These are phyloP conservation scores for Pandion haliaetus DNA, from an alignment of 2,113 vertebrate species.

Conservation along the genomic window DNA sequence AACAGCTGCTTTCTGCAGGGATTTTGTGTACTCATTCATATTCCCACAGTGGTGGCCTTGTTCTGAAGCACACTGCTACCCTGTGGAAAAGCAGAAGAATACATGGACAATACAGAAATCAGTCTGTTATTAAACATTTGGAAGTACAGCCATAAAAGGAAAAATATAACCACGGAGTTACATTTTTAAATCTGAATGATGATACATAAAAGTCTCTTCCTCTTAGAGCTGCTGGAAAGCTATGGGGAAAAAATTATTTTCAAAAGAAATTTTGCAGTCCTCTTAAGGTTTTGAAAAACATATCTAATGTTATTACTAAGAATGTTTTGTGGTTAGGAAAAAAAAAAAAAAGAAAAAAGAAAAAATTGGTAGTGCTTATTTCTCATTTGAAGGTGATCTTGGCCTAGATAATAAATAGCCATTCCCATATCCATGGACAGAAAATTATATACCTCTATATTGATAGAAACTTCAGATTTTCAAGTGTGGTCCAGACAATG, in stretches of 20 bases:
- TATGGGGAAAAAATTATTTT: background rate
- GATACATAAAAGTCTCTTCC: background rate
- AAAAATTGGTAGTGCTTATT: background rate
- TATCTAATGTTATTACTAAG: background rate
- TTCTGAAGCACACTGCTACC: slow-evolving; percentile 70
- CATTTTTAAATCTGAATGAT: background rate
- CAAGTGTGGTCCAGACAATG: background rate
- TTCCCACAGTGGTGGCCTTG: slow-evolving; percentile 54
- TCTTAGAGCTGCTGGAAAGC: background rate
- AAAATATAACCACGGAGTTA: background rate
- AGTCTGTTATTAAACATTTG: slow-evolving; percentile 7
- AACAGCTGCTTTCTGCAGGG: slow-evolving; percentile 64
- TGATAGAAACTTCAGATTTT: background rate
- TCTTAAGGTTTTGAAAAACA: background rate
- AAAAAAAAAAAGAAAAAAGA: background rate
- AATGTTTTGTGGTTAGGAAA: background rate
- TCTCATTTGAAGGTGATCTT: background rate
- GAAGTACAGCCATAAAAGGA: background rate
- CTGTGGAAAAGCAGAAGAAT: slow-evolving; percentile 70
- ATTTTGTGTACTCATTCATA: slow-evolving; percentile 56
- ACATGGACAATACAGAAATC: background rate
- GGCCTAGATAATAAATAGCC: background rate
- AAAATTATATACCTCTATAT: background rate
- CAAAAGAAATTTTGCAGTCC: background rate
- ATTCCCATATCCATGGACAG: background rate